Evolutionary conservation across 2,113 vertebrate genomes (phyloP).

Genomic region (Xiphophorus couchianus): DNA sequence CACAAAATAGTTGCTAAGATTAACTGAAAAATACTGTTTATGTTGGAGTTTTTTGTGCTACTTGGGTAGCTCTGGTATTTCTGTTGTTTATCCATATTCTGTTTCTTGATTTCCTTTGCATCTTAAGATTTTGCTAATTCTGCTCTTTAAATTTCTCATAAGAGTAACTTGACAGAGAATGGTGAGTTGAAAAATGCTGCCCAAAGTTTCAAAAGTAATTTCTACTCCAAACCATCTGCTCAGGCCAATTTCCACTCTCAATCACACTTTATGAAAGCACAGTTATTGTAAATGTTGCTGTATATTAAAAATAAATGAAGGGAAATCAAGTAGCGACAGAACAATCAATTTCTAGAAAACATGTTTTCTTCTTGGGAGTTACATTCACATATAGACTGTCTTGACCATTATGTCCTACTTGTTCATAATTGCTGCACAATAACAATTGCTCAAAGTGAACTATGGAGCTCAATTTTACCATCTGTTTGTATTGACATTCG

Average conservation of each 20-base stretch:
- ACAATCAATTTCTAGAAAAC: not conserved
- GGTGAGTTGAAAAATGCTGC: conserved; percentile 3
- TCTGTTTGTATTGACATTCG: no score
- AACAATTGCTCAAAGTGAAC: not conserved
- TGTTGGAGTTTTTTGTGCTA: not conserved
- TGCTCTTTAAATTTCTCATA: not conserved
- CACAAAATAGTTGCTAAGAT: not conserved
- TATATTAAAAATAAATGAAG: conserved; percentile 4
- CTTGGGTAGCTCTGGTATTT: not conserved
- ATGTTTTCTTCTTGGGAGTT: not conserved
- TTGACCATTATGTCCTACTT: not conserved
- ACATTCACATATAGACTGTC: not conserved
- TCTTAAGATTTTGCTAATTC: not conserved
- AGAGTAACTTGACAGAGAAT: conserved; percentile 1
- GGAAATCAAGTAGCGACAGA: not conserved
- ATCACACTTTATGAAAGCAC: not conserved
- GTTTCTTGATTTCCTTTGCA: not conserved
- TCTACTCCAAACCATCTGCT: conserved; percentile 11
- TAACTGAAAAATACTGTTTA: not conserved
- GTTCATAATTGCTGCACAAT: not conserved
- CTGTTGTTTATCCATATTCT: not conserved
- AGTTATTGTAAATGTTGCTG: not conserved
- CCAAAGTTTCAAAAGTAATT: conserved; percentile 4
- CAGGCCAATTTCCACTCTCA: not conserved
- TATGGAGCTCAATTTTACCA: not conserved